Base-by-base conservation (phyloP, 2,113 vertebrate genomes). In the Neopipo cinnamomea region DNA sequence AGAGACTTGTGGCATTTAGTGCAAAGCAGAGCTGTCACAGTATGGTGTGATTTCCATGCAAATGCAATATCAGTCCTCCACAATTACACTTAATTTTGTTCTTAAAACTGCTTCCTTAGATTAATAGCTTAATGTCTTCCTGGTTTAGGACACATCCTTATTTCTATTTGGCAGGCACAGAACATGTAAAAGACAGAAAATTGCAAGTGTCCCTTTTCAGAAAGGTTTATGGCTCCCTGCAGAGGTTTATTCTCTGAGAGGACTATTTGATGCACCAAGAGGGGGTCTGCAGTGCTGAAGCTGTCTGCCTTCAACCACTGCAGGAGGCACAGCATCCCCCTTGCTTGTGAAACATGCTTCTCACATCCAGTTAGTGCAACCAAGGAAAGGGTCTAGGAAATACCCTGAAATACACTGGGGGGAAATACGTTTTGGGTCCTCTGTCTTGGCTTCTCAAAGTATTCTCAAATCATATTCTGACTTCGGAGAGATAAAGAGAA, bases 41-140 rank as follows among this genome's bases (percentile, higher is more conserved):
- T 53, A 5, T 41, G 18, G 30, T 75, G 61, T 22, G 42, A 72
- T 82, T 76, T 70, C 49, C 71, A 41, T 39, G 41, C 53, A 89
- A 91, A 66, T 49, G 49, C 25, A 70, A 5, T 83, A 53, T 90
- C 62, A 79, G 20, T 85, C 58, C 22, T 76, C 63, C 33, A 58
- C 33, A 55, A 20, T 39, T 78, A 61, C 6, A 10, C 53, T 91
- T 82, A 85, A 68, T 56, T 88, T 53, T 79, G 41, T 56, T 37
- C 49, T 85, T 82, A 63, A 93, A 78, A 41, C 53, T 79, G 27
- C 62, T 91, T 72, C 66, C 87, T 87, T 37, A 68, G 66, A 53
- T 85, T 94, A 95, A 94, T 82, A 31, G 14, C 74, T 79, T 91
- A 55, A 89, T 85, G 78, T 65, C 71, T 88, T 91, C 66, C 81